Percentiles rank a stretch among this genome's conserved stretches.
Evolutionary conservation across 2,113 vertebrate genomes (phyloP).

Genomic region (Spilogale gracilis): DNA sequence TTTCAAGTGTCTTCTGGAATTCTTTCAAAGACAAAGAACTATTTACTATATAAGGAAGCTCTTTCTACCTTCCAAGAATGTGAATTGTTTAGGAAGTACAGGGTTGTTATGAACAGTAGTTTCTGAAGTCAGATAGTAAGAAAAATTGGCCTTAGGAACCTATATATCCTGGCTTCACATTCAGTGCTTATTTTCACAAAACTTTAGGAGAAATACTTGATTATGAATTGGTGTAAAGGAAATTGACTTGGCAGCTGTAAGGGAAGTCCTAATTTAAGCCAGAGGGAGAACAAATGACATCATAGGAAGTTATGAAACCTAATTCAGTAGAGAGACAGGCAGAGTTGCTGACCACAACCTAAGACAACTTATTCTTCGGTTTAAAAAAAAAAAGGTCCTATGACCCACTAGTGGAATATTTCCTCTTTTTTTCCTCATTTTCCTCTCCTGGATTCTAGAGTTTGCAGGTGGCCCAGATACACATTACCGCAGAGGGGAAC

Average conservation of each 20-base stretch:
- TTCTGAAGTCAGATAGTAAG: not conserved
- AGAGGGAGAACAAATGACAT: not conserved
- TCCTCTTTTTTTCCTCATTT: not conserved
- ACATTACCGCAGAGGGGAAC: not conserved
- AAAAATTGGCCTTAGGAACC: not conserved
- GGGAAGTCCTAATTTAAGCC: slow-evolving; percentile 29
- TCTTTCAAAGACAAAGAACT: not conserved
- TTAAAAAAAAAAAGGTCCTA: not conserved
- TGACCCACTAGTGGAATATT: not conserved
- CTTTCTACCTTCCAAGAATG: not conserved
- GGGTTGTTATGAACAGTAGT: not conserved
- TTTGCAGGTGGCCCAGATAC: not conserved
- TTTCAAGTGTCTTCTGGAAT: slow-evolving; percentile 7
- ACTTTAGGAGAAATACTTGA: not conserved
- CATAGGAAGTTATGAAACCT: slow-evolving; percentile 40
- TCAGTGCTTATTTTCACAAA: not conserved
- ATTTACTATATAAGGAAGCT: not conserved
- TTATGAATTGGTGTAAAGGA: slow-evolving; percentile 18
- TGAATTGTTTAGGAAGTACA: not conserved
- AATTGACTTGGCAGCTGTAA: not conserved
- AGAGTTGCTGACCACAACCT: not conserved
- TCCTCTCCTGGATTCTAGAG: not conserved
- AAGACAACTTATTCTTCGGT: not conserved
- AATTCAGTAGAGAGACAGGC: not conserved
- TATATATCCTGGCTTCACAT: not conserved